Base-by-base conservation (phyloP, 2,797 vertebrate species). In the Centroberyx gerrardi region DNA sequence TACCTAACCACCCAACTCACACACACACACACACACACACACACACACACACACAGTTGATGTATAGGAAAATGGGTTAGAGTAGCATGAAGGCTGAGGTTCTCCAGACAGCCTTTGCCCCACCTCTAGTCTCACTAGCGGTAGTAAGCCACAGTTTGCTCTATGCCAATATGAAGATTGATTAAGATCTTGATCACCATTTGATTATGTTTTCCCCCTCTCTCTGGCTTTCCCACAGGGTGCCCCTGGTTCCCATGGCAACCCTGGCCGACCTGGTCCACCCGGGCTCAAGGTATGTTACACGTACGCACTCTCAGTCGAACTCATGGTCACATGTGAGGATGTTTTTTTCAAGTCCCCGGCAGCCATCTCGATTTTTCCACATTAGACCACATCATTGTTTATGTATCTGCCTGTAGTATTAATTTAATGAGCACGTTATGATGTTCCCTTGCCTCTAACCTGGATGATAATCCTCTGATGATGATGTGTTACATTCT, bases 211-310 rank as follows among this genome's bases (percentile, higher is more conserved):
- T 81, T 78, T 53, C 44, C 51, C 83, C 22, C 22, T 22, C 55
- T 71, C 54, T 73, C 70, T 91, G 48, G 85, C 56, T 84, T 76
- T 87, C 79, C 85, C 88, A 61, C 71, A 99, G 98, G 98, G 98
- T 84, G 93, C 92, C 36, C 92, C 95, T 7, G 97, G 97, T 87
- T 96, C 98, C 61, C 96, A 98, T 0, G 97, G 98, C 88, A 99
- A 97, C 76, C 97, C 97, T 3, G 98, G 97, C 69, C 96, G 87
- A 73, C 82, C 96, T 2, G 98, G 98, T 46, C 94, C 94, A 61
- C 88, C 96, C 9, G 98, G 97, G 60, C 83, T 94, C 54, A 99
- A 99, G 93, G 98, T 99, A 92, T 91, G 95, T 58, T 59, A 72
- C 72, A 49, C 64, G 36, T 40, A 31, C 74, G 44, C 48, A 48